Base-by-base conservation (phyloP, 2,888 invertebrate species). In the Eupeodes luniger region DNA sequence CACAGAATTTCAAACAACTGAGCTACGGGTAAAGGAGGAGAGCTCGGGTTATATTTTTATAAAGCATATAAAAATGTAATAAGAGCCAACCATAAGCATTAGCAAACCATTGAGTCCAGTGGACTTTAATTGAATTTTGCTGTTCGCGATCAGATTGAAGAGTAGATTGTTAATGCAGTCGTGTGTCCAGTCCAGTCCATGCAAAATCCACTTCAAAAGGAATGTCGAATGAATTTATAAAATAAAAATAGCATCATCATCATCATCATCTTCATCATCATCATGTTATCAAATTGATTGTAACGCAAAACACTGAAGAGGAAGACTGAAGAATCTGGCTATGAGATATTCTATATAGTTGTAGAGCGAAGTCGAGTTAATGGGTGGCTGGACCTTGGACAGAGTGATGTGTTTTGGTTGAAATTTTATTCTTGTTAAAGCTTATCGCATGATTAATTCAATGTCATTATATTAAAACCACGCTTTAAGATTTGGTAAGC, bases 51-150 rank as follows among this genome's bases (percentile, higher is more conserved):
- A 47, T 47, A 19, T 19, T 40, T 40, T 40, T 40, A 40, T 40
- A 27, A 27, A 27, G 27, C 27, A 40, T 40, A 40, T 40, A 40
- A 9, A 40, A 40, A 6, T 4, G 47, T 47, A 49, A 16, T 66
- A 47, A 27, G 47, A 66, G 47, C 27, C 14, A 53, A 53, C 53
- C 36, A 69, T 53, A 67, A 81, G 47, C 51, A 36, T 40, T 40
- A 40, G 40, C 40, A 80, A 62, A 59, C 76, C 85, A 81, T 72
- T 81, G 66, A 59, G 34, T 40, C 53, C 70, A 64, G 66, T 67
- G 78, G 53, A 49, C 12, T 74, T 82, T 85, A 85, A 85, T 85
- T 85, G 85, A 85, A 85, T 85, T 85, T 85, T 74, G 51, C 62
- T 85, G 85, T 85, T 85, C 82, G 67, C 69, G 74, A 66, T 84